phyloP scores from a whole-genome alignment of 2,888 invertebrate genomes.

The Zele albiditarsus region DNA sequence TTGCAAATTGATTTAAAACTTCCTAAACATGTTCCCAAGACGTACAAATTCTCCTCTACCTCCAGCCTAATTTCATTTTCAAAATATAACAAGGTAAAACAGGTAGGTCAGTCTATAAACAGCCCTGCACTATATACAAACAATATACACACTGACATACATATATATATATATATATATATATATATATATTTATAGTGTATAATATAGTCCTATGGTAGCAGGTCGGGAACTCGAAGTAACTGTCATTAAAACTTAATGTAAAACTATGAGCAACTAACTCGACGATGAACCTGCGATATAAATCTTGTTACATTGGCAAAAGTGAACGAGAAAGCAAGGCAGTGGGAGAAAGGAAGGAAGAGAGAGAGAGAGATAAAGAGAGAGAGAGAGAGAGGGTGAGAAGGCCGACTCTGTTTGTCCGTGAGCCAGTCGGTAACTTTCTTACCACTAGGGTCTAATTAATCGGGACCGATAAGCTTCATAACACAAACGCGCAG shows the following conservation, averaged over 20 bases:
- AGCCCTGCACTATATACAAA: too few relatives aligned
- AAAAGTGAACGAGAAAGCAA: background rate
- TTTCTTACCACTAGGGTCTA: slow-evolving; percentile 33
- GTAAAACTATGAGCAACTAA: slow-evolving; percentile 54
- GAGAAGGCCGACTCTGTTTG: slow-evolving; percentile 2
- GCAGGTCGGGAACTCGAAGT: slow-evolving; percentile 45
- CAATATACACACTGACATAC: too few relatives aligned
- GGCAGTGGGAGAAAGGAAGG: background rate
- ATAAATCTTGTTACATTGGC: slow-evolving; percentile 51
- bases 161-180: background rate
- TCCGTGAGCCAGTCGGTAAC: slow-evolving; percentile 39
- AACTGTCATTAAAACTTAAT: slow-evolving; percentile 65
- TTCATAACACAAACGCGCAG: slow-evolving; percentile 23
- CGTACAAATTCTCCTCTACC: background rate
- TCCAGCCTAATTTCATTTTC: slow-evolving; percentile 46
- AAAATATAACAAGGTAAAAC: slow-evolving; percentile 44
- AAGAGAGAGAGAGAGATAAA: background rate
- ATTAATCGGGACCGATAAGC: slow-evolving; percentile 41
- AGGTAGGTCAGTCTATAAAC: slow-evolving; percentile 43
- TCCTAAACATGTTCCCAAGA: too few relatives aligned
- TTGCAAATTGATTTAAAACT: too few relatives aligned
- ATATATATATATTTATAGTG: background rate
- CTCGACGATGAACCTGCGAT: slow-evolving; percentile 46
- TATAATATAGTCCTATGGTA: slow-evolving; percentile 39
- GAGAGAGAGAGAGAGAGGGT: background rate